phyloP scores from a whole-genome alignment of 2,113 vertebrate species.

The Microcebus lehilahytsara region DNA sequence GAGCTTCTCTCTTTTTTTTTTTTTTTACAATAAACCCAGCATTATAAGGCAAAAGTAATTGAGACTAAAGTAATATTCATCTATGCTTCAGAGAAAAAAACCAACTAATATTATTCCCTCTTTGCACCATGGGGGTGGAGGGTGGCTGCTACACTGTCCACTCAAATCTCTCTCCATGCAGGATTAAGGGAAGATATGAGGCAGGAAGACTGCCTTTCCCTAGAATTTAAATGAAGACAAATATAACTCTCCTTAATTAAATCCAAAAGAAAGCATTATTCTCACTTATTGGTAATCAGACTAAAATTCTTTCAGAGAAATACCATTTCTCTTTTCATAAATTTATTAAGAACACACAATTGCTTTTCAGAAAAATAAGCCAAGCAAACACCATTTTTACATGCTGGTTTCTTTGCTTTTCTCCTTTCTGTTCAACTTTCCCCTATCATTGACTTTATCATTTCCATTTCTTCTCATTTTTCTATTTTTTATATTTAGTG shows the following conservation, averaged over 20 bases:
- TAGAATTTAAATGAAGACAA: background rate
- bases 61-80: background rate
- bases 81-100: background rate
- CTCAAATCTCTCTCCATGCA: background rate
- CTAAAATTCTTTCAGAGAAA: background rate
- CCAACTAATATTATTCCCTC: background rate
- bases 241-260: background rate
- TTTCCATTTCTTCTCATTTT: background rate
- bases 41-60: background rate
- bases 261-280: background rate
- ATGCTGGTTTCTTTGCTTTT: background rate
- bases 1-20: background rate
- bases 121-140: background rate
- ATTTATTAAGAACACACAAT: background rate
- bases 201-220: background rate
- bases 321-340: background rate
- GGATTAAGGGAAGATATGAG: background rate
- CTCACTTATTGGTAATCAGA: background rate
- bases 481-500: background rate
- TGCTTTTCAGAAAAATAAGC: slow-evolving; percentile 31
- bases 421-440: background rate
- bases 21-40: background rate
- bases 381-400: background rate
- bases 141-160: fast-evolving
- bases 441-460: background rate